A percentile compares a stretch with the other conserved stretches of the same genome.
phyloP scores from a whole-genome alignment of 1,140 invertebrate genomes.

The Lethocerus indicus region DNA sequence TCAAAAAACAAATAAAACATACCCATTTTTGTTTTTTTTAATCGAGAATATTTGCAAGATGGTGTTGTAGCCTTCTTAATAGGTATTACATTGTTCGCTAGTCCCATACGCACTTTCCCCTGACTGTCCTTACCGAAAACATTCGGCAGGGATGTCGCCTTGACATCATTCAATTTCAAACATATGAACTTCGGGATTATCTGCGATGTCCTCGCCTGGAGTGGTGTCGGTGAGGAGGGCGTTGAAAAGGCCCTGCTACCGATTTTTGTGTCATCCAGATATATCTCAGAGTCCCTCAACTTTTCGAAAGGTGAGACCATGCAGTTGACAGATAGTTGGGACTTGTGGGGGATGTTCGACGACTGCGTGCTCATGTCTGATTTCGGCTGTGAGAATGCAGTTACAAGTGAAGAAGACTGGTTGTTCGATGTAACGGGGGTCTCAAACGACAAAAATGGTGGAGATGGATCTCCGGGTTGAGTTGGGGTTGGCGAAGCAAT shows the following conservation, averaged over 20 bases:
- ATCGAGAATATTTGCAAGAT: slow-evolving; percentile 1
- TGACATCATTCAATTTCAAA: slow-evolving; percentile 23
- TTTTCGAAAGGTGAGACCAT: slow-evolving; percentile 10
- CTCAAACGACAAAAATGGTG: slow-evolving; percentile 7
- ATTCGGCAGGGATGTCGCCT: slow-evolving; percentile 49
- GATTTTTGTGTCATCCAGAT: not conserved
- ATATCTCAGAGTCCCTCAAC: slow-evolving; percentile 4
- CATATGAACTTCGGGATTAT: slow-evolving; percentile 3
- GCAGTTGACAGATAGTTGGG: slow-evolving; percentile 10
- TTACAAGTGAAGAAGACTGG: slow-evolving; percentile 1
- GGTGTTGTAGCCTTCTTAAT: no score
- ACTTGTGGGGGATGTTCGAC: no score
- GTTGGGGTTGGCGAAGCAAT: slow-evolving; percentile 5
- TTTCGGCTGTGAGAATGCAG: slow-evolving; percentile 2
- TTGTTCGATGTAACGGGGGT: slow-evolving; percentile 1
- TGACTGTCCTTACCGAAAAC: slow-evolving; percentile 10
- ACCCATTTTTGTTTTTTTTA: not conserved
- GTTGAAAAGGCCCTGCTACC: slow-evolving; percentile 1
- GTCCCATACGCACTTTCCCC: no score
- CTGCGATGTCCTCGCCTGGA: slow-evolving; percentile 1
- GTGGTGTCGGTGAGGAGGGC: slow-evolving; percentile 1
- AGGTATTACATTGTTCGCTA: no score
- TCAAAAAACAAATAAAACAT: not conserved
- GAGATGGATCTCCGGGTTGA: not conserved
- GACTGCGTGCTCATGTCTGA: no score